Evolutionary conservation across 2,113 vertebrate species (phyloP).

Genomic region (Ptychochromis oligacanthus): DNA sequence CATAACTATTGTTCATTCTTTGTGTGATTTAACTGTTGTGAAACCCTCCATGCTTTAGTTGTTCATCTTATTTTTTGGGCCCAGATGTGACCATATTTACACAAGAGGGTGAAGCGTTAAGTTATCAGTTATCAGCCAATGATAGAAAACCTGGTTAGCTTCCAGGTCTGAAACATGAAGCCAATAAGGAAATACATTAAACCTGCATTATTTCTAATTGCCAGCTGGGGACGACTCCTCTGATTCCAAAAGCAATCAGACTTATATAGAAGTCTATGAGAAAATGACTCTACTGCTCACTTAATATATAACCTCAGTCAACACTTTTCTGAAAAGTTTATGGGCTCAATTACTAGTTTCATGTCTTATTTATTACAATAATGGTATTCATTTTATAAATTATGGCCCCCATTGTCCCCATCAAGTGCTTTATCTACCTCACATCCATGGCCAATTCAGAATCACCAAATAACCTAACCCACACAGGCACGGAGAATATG

Average conservation of each 20-base stretch:
- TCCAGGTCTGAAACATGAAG: neutral
- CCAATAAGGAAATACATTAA: too few species aligned
- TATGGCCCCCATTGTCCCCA: rapidly evolving
- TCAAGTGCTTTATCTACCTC: too few species aligned
- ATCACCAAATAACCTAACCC: too few species aligned
- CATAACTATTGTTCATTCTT: too few species aligned
- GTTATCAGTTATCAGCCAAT: neutral
- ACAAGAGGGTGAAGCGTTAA: neutral
- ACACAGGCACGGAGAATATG: too few species aligned
- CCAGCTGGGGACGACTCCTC: too few species aligned
- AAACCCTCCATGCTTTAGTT: too few species aligned
- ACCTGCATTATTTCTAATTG: too few species aligned
- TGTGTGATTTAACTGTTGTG: too few species aligned
- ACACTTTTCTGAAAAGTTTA: neutral
- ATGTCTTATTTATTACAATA: neutral
- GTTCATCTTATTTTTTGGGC: neutral
- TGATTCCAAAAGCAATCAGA: too few species aligned
- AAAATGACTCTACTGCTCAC: neutral
- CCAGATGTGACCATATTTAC: neutral
- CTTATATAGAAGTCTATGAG: too few species aligned
- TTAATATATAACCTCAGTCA: rapidly evolving
- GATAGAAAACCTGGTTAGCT: rapidly evolving
- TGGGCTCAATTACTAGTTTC: neutral
- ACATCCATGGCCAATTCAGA: too few species aligned
- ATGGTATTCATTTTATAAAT: rapidly evolving